Evolutionary conservation across 2,113 vertebrate species (phyloP).

Genomic region (Rhineura floridana): DNA sequence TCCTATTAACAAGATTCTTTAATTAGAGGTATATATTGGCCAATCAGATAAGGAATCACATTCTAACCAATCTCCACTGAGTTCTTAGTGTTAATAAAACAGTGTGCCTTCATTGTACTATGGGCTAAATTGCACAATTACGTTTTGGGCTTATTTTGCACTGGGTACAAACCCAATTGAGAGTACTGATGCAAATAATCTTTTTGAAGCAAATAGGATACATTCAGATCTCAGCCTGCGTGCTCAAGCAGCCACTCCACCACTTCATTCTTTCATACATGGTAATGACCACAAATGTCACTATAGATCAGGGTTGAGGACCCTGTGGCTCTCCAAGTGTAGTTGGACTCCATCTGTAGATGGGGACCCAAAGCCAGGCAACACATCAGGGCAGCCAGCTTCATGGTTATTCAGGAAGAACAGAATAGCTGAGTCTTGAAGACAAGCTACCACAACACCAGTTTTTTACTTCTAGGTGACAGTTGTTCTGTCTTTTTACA

Average conservation of each 20-base stretch:
- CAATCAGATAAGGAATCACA: neutral
- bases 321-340: too few species aligned
- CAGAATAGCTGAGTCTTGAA: neutral
- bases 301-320: neutral
- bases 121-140: neutral
- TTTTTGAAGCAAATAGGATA: neutral
- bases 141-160: neutral
- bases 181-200: neutral
- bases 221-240: neutral
- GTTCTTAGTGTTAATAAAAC: neutral
- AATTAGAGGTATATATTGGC: neutral
- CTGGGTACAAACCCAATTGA: neutral
- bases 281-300: neutral
- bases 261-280: neutral
- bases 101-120: neutral
- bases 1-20: neutral
- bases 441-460: neutral
- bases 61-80: neutral
- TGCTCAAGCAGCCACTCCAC: neutral
- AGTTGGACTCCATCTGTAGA: neutral
- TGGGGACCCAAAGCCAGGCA: neutral
- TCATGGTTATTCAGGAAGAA: neutral
- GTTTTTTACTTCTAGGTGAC: neutral
- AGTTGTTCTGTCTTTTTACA: neutral
- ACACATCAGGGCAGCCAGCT: neutral